Percentiles rank a stretch among this genome's conserved stretches.
These are phyloP conservation scores for Poicephalus gulielmi DNA, from an alignment of 2,113 vertebrate genomes.

Conservation along the genomic window DNA sequence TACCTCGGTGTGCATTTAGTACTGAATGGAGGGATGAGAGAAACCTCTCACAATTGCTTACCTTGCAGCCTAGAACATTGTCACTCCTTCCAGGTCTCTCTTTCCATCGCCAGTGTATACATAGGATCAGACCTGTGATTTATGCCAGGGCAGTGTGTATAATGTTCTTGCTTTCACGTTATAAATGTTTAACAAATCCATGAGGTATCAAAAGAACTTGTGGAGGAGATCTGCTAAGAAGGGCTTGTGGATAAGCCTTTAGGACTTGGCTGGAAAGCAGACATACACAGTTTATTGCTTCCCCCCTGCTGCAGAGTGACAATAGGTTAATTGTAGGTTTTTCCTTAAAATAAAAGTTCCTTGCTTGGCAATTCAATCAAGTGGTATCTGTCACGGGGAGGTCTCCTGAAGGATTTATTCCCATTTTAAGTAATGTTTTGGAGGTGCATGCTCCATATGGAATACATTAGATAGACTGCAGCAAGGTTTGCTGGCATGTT, in stretches of 20 bases:
- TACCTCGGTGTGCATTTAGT: not conserved
- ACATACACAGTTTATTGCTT: conserved; percentile 54
- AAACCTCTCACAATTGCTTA: not conserved
- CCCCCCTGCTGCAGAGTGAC: conserved; percentile 31
- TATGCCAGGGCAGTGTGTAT: conserved; percentile 38
- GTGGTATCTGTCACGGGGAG: conserved; percentile 20
- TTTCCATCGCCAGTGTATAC: not conserved
- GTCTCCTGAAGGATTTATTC: conserved; percentile 62
- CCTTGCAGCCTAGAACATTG: conserved; percentile 44
- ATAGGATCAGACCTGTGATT: conserved; percentile 45
- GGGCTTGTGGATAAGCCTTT: conserved; percentile 17
- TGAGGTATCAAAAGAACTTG: conserved; percentile 42
- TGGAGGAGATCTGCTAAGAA: conserved; percentile 6
- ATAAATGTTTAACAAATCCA: conserved; percentile 68
- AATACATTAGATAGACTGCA: conserved; percentile 1
- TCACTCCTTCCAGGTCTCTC: not conserved
- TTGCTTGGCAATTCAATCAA: conserved; percentile 39
- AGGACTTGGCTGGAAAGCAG: conserved; percentile 32
- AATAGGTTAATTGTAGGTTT: conserved; percentile 45
- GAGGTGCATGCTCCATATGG: conserved; percentile 22
- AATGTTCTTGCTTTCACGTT: conserved; percentile 36
- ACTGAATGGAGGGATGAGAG: not conserved
- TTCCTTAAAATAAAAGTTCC: conserved; percentile 55
- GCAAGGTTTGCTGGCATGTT: conserved; percentile 27
- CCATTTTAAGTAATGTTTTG: conserved; percentile 77